phyloP scores from a whole-genome alignment of 2,888 invertebrate genomes.

The Dyspetes luteomarginatus region DNA sequence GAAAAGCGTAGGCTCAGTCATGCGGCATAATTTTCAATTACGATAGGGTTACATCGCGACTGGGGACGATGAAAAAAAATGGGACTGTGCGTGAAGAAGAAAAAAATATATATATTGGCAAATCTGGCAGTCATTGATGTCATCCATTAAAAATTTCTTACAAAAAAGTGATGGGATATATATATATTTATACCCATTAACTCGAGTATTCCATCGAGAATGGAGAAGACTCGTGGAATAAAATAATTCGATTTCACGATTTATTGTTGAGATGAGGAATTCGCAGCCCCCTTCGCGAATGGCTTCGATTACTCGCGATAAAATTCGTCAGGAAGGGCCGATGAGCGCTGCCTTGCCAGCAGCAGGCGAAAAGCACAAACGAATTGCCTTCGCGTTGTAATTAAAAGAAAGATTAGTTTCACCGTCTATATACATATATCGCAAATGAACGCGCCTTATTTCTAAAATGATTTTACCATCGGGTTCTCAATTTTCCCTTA shows the following conservation, averaged over 20 bases:
- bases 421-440: slow-evolving; percentile 57
- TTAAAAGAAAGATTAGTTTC: slow-evolving; percentile 64
- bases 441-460: slow-evolving; percentile 24
- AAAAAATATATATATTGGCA: neutral
- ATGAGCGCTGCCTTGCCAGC: neutral
- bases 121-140: neutral
- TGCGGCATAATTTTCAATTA: slow-evolving; percentile 79
- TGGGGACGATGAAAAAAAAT: slow-evolving; percentile 33
- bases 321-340: slow-evolving; percentile 59
- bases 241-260: slow-evolving; percentile 57
- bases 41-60: slow-evolving; percentile 76
- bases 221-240: neutral
- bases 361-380: slow-evolving; percentile 30
- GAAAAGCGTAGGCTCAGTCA: slow-evolving; percentile 66
- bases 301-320: slow-evolving; percentile 61
- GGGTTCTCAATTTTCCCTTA: slow-evolving; percentile 22
- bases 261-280: slow-evolving; percentile 48
- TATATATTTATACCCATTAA: neutral
- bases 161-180: neutral
- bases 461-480: slow-evolving; percentile 35
- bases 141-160: slow-evolving; percentile 34
- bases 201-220: slow-evolving; percentile 39
- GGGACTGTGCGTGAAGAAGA: slow-evolving; percentile 22
- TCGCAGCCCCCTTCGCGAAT: slow-evolving; percentile 37
- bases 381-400: slow-evolving; percentile 60